Base-by-base conservation (phyloP, 2,113 vertebrate species). In the Dicentrarchus labrax region DNA sequence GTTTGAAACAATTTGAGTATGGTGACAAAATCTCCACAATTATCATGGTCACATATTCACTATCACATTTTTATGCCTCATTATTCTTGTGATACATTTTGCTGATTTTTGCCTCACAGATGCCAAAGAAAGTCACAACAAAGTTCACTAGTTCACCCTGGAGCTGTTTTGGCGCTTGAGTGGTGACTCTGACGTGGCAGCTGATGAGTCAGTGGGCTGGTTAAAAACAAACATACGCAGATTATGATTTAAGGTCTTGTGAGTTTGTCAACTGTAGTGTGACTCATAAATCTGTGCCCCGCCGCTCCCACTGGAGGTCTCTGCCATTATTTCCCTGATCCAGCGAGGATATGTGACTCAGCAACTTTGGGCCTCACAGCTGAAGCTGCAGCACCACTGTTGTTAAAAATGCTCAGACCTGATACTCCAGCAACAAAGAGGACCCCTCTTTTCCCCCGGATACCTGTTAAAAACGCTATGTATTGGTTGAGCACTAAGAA, bases 281-380 rank as follows among this genome's bases (percentile, higher is more conserved):
- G 88, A 90, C 76, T 85, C 85, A 81, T 74, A 78, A n/a, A 60
- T 47, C 1, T 47, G 41, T 66, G 51, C n/a, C 4, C 30, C 65
- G 79, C 76, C 53, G 0, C 77, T 81, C 88, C 74, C 73, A 19
- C 68, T 54, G 45, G 17, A 60, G 9, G 22, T 45, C 51, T 67
- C 11, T 36, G 54, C 75, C 21, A 41, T 82, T 0, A 74, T 74
- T 83, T 86, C 51, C 45, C 45, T 39, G 24, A 75, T 85, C 80
- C 77, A 62, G 67, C 24, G 69, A 48, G 56, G 67, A 82, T 85
- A 60, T 74, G 77, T 91, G 89, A 91, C 68, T 94, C 83, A 92
- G 77, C 78, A 30, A 62, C 70, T 59, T 61, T 30, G 57, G 68
- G 60, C 72, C 21, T 54, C 38, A 30, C 51, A 59, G 48, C 13